phyloP scores from a whole-genome alignment of 2,888 invertebrate genomes.

The Scotopteryx bipunctaria region DNA sequence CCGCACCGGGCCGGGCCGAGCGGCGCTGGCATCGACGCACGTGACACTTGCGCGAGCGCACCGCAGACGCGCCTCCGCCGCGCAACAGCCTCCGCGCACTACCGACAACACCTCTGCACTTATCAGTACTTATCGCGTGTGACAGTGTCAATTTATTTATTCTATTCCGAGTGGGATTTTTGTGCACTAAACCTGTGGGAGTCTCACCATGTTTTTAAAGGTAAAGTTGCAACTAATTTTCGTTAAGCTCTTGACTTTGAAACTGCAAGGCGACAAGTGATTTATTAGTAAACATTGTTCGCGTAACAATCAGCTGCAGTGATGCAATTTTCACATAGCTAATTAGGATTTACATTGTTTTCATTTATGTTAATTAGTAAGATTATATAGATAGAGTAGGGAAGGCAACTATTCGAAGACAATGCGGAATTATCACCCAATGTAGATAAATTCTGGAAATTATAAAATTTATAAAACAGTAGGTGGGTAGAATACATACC shows the following conservation, averaged over 20 bases:
- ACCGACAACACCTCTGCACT: slow-evolving; percentile 54
- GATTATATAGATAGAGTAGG: neutral
- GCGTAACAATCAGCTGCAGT: slow-evolving; percentile 46
- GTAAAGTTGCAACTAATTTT: slow-evolving; percentile 56
- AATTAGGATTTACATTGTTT: slow-evolving; percentile 43
- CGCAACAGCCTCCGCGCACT: slow-evolving; percentile 78
- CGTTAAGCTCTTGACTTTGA: slow-evolving; percentile 39
- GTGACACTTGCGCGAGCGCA: slow-evolving; percentile 75
- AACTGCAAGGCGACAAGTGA: slow-evolving; percentile 46
- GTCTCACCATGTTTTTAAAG: slow-evolving; percentile 56
- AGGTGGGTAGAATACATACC: too few relatives aligned
- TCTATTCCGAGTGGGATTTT: slow-evolving; percentile 38
- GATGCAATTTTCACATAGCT: slow-evolving; percentile 49
- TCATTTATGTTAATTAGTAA: slow-evolving; percentile 26
- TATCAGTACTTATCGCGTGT: slow-evolving; percentile 68
- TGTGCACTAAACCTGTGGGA: slow-evolving; percentile 41
- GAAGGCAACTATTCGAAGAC: neutral
- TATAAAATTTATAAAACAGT: too few relatives aligned
- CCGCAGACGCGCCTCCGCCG: slow-evolving; percentile 68
- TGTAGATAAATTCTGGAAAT: slow-evolving; percentile 5
- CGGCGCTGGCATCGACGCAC: slow-evolving; percentile 70
- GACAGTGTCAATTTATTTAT: slow-evolving; percentile 54
- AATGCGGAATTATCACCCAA: slow-evolving; percentile 12
- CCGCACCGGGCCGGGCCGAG: slow-evolving; percentile 58
- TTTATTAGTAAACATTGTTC: slow-evolving; percentile 54